Evolutionary conservation across 2,797 vertebrate species (phyloP), one percentile per base, ranked within the genome.

Genomic region (Xerus rutilus): DNA sequence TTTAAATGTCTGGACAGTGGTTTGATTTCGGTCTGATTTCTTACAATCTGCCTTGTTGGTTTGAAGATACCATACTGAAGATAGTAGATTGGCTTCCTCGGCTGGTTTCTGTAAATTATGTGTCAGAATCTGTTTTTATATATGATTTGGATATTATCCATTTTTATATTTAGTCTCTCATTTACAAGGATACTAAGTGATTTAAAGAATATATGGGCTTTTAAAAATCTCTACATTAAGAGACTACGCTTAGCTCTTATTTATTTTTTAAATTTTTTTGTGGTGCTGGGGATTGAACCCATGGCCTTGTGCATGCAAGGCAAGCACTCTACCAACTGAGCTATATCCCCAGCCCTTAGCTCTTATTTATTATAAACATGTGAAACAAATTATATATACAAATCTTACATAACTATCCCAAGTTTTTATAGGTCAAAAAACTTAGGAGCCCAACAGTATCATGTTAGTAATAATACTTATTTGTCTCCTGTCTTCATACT

Each of bases 301-400:
- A 39, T 39, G 39, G 39, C 39, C 39, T 39, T 39, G 3, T 39
- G 39, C 39, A 39, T 39, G 39, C 39, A 39, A 39, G 39, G 39
- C 39, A 39, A 39, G 39, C 39, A 39, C 39, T 39, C 39, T 39
- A 39, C 3, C 39, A 39, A 39, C 3, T 39, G 39, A 39, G 39
- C 39, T 39, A 39, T 39, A 39, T 39, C 39, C 39, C 39, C 39
- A 39, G 39, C 39, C 39, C 11, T 43, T 7, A 73, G 25, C 7
- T 89, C 20, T 92, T 91, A 64, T 52, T 95, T 81, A 77, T 82
- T 81, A 67, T 12, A 81, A 76, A 72, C 12, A 70, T 47, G 43
- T 91, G 88, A 28, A 91, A 70, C 59, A 93, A 32, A 95, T 84
- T 89, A 57, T 70, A 28, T 65, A 45, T 74, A 54, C 7, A 83